Conservation (phyloP, 2,888 invertebrate genomes). For the Steinernema carpocapsae region DNA sequence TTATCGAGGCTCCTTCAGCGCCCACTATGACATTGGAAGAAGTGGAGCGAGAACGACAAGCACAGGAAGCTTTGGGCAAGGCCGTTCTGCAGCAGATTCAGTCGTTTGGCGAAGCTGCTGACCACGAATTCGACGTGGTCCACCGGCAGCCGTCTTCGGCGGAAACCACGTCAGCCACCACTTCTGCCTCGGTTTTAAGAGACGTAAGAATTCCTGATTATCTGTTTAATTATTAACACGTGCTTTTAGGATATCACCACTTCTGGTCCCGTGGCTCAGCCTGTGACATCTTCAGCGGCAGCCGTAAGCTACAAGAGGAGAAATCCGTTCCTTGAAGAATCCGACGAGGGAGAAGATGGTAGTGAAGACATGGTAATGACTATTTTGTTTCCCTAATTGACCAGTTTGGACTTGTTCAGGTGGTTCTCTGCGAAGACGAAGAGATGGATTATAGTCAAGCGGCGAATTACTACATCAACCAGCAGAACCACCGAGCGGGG, state of each 20-base stretch:
- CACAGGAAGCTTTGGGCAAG: conserved; percentile 55
- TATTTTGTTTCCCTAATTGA: neutral
- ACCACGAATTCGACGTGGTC: conserved; percentile 67
- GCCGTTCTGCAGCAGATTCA: conserved; percentile 63
- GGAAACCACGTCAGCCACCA: conserved; percentile 14
- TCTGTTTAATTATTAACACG: no score
- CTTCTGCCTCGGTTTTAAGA: neutral
- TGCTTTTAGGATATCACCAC: neutral
- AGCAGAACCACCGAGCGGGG: conserved; percentile 61
- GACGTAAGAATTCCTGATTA: no score
- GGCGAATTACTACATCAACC: conserved; percentile 49
- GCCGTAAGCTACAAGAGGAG: conserved; percentile 7
- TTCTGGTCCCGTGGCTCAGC: neutral
- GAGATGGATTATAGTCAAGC: conserved; percentile 59
- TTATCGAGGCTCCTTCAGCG: conserved; percentile 65
- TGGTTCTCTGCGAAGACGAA: conserved; percentile 59
- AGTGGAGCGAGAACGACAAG: conserved; percentile 58
- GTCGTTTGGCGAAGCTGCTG: conserved; percentile 67
- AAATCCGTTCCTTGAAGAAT: conserved; percentile 38
- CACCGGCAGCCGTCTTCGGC: conserved; percentile 39
- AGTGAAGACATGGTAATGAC: conserved; percentile 14
- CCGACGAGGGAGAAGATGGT: conserved; percentile 33
- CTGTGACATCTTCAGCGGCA: neutral
- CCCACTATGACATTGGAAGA: conserved; percentile 57
- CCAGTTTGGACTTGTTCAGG: conserved; percentile 41